A percentile compares a stretch with the other conserved stretches of the same genome.
Evolutionary conservation across 2,888 invertebrate genomes (phyloP).

Genomic region (Julus scanicus): DNA sequence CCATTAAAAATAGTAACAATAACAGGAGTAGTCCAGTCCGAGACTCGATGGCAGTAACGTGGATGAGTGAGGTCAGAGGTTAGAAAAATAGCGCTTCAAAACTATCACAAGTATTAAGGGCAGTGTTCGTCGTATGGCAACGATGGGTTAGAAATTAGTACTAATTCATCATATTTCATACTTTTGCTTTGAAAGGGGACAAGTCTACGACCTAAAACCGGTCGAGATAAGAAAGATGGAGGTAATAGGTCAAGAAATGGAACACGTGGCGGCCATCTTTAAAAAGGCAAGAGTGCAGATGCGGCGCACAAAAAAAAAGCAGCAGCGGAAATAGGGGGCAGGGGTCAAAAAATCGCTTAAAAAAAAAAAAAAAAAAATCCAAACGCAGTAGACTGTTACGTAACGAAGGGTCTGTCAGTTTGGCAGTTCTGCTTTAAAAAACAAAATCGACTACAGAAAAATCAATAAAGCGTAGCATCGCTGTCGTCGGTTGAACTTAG

Average conservation of each 20-base stretch:
- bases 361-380: no score
- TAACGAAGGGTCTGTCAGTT: background rate
- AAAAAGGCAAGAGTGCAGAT: background rate
- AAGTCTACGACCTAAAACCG: background rate
- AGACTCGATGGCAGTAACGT: slow-evolving; percentile 8
- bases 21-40: background rate
- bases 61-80: slow-evolving; percentile 44
- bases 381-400: background rate
- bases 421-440: slow-evolving; percentile 7
- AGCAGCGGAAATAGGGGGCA: background rate
- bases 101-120: slow-evolving; percentile 34
- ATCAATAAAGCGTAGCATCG: background rate
- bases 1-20: slow-evolving; percentile 23
- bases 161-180: background rate
- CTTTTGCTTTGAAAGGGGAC: background rate
- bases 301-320: background rate
- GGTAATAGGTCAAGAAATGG: background rate
- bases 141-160: background rate
- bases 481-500: background rate
- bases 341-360: background rate
- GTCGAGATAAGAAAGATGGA: background rate
- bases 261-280: slow-evolving; percentile 12
- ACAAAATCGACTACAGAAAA: background rate
- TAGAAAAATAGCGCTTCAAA: slow-evolving; percentile 22
- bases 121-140: slow-evolving; percentile 13